phyloP scores from a whole-genome alignment of 35 echinoderm and acorn worm species.

The Apostichopus parvimensis region DNA sequence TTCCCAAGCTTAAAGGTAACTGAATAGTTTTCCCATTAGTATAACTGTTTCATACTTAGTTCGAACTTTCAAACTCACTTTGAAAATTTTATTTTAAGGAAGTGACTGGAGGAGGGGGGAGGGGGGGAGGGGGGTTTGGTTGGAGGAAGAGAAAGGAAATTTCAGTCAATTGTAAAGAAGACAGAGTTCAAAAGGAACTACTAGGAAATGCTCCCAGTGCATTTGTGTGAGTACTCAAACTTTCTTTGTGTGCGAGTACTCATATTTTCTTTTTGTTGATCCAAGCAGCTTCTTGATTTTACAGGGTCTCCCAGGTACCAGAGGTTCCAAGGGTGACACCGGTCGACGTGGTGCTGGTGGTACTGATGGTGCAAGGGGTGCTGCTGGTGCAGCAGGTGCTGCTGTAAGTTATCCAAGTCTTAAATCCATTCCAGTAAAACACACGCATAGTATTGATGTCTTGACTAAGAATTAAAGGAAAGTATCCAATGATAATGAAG shows the following conservation, averaged over 20 bases:
- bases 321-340: neutral
- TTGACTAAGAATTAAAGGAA: no score
- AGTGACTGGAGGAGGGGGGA: no score
- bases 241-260: neutral
- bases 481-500: no score
- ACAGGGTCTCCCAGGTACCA: neutral
- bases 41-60: no score
- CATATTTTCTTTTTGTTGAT: neutral
- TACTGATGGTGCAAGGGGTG: conserved; percentile 27
- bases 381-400: conserved; percentile 2
- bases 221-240: neutral
- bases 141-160: no score
- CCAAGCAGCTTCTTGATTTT: neutral
- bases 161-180: no score
- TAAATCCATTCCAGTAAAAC: neutral
- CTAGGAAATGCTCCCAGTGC: neutral
- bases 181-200: neutral
- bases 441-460: no score
- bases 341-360: neutral
- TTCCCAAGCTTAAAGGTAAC: no score
- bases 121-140: no score
- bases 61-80: no score
- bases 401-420: neutral
- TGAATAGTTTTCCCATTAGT: no score
- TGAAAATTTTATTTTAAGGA: no score